Percentiles rank a stretch among this genome's conserved stretches.
These are phyloP conservation scores for Ametastegia equiseti DNA, from an alignment of 2,888 invertebrate genomes.

Conservation along the genomic window DNA sequence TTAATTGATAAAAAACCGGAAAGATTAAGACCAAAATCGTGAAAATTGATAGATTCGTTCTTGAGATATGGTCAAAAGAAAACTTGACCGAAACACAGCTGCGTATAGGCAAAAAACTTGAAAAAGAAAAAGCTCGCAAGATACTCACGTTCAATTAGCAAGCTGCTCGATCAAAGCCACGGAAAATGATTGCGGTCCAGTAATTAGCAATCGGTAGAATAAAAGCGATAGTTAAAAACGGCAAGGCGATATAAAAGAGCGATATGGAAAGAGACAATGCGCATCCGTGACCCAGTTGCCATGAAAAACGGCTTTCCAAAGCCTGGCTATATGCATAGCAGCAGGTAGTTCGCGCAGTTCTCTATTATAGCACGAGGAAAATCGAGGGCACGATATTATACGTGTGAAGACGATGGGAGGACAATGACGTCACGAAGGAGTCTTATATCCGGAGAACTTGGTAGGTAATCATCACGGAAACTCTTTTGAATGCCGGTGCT, in stretches of 20 bases:
- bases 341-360: no score
- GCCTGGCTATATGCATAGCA: no score
- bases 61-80: no score
- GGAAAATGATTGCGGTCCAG: background rate
- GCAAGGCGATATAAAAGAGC: slow-evolving; percentile 1
- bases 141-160: no score
- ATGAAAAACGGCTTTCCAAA: background rate
- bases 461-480: background rate
- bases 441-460: slow-evolving; percentile 9
- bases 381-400: slow-evolving; percentile 12
- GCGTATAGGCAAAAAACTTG: no score
- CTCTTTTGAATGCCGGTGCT: slow-evolving; percentile 14
- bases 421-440: background rate
- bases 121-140: no score
- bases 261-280: slow-evolving; percentile 18
- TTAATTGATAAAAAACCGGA: no score
- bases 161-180: no score
- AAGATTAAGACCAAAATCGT: no score
- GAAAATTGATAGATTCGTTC: no score
- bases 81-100: no score
- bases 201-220: background rate
- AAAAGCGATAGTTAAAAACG: background rate
- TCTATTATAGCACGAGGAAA: background rate
- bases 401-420: background rate
- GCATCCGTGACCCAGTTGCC: slow-evolving; percentile 22